Base-by-base conservation (phyloP, 2,113 vertebrate genomes). In the Regulus satrapa region DNA sequence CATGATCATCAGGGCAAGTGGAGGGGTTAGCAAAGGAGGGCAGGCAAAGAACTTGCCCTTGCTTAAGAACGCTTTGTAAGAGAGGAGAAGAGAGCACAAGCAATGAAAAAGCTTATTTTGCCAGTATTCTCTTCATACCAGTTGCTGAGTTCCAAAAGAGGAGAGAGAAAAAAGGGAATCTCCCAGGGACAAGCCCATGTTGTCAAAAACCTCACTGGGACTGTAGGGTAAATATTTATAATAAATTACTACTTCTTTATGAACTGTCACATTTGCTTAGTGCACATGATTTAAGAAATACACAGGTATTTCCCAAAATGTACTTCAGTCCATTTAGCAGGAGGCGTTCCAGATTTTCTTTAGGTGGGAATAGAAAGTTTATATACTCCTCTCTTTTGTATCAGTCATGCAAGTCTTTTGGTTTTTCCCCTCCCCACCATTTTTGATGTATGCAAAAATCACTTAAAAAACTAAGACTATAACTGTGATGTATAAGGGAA, bases 381-480 rank as follows among this genome's bases (percentile, higher is more conserved):
- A 45, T 17, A 32, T 46, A n/a, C 29, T 67, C 7, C 32, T 63
- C 24, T 34, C 10, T 66, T 87, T 69, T 46, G 8, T 36, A 64
- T 38, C 56, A 74, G 14, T 46, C 20, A 25, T 62, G 7, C 15
- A 80, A 82, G 26, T 48, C 28, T 46, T 64, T n/a, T n/a, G n/a
- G n/a, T 46, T 56, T 34, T 9, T 4, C 17, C 6, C 6, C 11
- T 1, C 12, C 8, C 9, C 1, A 1, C 4, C 18, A 6, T 45
- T 80, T 84, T 46, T 66, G 32, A 85, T 74, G 63, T 29, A 25
- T 34, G 18, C 18, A 46, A 18, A 62, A 51, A 78, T 74, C 52
- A 73, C n/a, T 56, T 62, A 26, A 69, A 91, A 82, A 86, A 5
- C 1, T 54, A 87, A 64, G 28, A 46, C 19, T 49, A 28, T 19